Evolutionary conservation across 2,113 vertebrate genomes (phyloP).

Genomic region (Proteles cristata): DNA sequence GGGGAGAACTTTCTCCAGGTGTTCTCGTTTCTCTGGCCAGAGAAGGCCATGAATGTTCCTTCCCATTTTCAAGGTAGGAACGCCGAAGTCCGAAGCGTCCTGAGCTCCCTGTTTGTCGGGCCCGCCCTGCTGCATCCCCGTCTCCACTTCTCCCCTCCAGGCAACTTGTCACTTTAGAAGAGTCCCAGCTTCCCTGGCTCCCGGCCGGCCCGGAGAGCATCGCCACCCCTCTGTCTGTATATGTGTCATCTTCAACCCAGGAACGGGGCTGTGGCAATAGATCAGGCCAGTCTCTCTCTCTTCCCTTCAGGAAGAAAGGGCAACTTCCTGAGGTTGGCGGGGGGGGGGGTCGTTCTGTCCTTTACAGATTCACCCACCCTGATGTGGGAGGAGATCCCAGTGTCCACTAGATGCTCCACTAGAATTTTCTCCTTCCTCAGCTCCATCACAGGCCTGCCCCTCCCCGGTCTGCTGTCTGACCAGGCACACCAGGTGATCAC

Average conservation of each 20-base stretch:
- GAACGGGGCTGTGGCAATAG: background rate
- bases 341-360: background rate
- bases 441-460: background rate
- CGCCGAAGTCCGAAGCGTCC: background rate
- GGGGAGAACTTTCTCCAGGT: background rate
- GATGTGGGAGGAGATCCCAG: background rate
- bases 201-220: background rate
- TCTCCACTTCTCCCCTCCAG: background rate
- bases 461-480: background rate
- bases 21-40: background rate
- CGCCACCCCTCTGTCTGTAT: fast-evolving
- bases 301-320: background rate
- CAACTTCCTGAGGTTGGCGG: background rate
- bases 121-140: background rate
- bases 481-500: background rate
- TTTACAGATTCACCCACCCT: background rate
- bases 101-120: too few relatives aligned
- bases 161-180: background rate
- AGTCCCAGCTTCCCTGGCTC: background rate
- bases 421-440: background rate
- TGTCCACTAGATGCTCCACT: fast-evolving
- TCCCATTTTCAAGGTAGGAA: background rate
- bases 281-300: background rate
- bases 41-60: background rate
- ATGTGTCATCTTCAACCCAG: background rate